phyloP scores from a whole-genome alignment of 2,113 vertebrate species.

The Galbula dea region DNA sequence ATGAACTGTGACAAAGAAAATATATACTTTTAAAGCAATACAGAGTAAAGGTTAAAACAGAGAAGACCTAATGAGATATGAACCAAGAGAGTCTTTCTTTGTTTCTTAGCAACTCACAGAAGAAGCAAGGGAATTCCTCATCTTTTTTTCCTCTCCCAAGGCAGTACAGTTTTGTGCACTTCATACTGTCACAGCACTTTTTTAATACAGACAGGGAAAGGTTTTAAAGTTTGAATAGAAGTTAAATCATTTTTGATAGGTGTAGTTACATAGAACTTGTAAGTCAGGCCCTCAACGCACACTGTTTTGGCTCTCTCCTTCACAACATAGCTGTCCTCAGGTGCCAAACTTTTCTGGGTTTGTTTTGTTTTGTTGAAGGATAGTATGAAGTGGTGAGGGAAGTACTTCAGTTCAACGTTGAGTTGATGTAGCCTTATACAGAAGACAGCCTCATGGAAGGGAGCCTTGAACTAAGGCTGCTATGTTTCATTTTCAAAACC shows the following conservation, averaged over 20 bases:
- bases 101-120: constrained; percentile 67
- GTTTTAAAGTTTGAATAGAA: constrained; percentile 63
- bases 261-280: constrained; percentile 24
- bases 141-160: constrained; percentile 60
- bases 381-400: constrained; percentile 51
- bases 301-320: constrained; percentile 46
- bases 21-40: constrained; percentile 78
- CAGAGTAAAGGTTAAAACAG: constrained; percentile 60
- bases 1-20: constrained; percentile 68
- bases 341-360: constrained; percentile 71
- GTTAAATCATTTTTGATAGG: constrained; percentile 61
- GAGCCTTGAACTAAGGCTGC: constrained; percentile 42
- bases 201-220: constrained; percentile 67
- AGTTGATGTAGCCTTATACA: constrained; percentile 72
- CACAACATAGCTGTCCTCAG: constrained; percentile 69
- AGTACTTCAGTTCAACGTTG: constrained; percentile 37
- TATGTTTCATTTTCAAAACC: constrained; percentile 9
- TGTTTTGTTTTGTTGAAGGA: constrained; percentile 60
- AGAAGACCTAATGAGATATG: constrained; percentile 62
- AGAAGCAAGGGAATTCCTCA: constrained; percentile 59
- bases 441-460: constrained; percentile 69
- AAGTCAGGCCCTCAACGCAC: constrained; percentile 53
- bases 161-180: constrained; percentile 58
- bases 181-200: constrained; percentile 71
- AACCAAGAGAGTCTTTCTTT: constrained; percentile 48